Evolutionary conservation across 2,888 invertebrate genomes (phyloP).

Genomic region (Mactromeris polynyma): DNA sequence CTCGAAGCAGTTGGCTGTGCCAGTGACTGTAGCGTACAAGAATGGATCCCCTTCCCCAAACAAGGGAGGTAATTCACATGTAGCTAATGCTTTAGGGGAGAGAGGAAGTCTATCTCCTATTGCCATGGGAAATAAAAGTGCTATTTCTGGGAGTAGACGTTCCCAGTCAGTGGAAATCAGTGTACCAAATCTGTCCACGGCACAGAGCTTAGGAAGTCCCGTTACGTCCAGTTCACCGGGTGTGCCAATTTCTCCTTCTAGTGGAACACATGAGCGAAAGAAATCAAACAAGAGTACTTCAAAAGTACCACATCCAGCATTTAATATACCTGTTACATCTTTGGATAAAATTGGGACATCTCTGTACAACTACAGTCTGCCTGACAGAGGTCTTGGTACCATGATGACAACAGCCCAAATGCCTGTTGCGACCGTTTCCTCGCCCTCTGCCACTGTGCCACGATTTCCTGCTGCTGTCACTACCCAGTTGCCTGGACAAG

Average conservation of each 20-base stretch:
- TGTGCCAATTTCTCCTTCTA: slow-evolving; percentile 32
- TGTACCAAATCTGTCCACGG: slow-evolving; percentile 40
- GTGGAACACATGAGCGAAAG: slow-evolving; percentile 40
- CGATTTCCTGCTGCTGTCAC: slow-evolving; percentile 54
- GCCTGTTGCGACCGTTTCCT: slow-evolving; percentile 54
- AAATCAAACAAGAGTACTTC: slow-evolving; percentile 39
- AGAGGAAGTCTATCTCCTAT: slow-evolving; percentile 24
- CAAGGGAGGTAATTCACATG: slow-evolving; percentile 26
- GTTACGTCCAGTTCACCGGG: slow-evolving; percentile 44
- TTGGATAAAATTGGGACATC: slow-evolving; percentile 73
- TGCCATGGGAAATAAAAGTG: slow-evolving; percentile 35
- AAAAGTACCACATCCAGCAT: slow-evolving; percentile 67
- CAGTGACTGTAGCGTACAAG: slow-evolving; percentile 5
- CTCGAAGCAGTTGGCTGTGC: neutral
- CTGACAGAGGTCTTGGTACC: slow-evolving; percentile 80
- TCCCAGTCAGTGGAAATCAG: slow-evolving; percentile 34
- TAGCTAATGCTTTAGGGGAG: neutral
- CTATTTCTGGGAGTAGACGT: slow-evolving; percentile 32
- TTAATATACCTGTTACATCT: slow-evolving; percentile 58
- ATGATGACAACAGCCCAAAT: slow-evolving; percentile 56
- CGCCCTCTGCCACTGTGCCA: slow-evolving; percentile 60
- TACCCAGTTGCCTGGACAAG: slow-evolving; percentile 31
- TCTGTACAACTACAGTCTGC: slow-evolving; percentile 82
- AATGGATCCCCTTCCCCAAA: neutral
- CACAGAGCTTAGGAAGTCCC: slow-evolving; percentile 50